A percentile compares a stretch with the other conserved stretches of the same genome.
These are phyloP conservation scores for Rhinichthys klamathensis DNA, from an alignment of 2,113 vertebrate genomes.

Conservation along the genomic window DNA sequence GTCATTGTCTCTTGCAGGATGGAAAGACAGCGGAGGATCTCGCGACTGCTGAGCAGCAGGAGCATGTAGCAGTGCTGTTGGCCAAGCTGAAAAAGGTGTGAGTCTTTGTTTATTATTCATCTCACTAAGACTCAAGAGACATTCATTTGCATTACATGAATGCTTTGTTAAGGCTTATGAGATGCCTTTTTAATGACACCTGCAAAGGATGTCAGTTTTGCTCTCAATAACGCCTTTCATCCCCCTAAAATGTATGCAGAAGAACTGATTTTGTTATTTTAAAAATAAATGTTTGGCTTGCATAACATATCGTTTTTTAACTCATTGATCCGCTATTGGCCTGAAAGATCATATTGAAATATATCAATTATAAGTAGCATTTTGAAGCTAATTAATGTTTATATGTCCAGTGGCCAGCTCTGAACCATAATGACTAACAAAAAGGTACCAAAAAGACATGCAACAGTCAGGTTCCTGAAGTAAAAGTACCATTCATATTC, in stretches of 20 bases:
- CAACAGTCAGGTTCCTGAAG: too few relatives aligned
- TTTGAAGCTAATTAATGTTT: too few relatives aligned
- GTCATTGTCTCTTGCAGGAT: slow-evolving; percentile 77
- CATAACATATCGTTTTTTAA: background rate
- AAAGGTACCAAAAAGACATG: too few relatives aligned
- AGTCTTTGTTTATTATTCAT: slow-evolving; percentile 16
- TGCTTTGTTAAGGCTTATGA: background rate
- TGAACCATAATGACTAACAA: too few relatives aligned
- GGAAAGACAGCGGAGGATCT: slow-evolving; percentile 94
- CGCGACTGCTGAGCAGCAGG: slow-evolving; percentile 84
- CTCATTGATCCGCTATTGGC: background rate
- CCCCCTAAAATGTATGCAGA: background rate
- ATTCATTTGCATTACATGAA: slow-evolving; percentile 10
- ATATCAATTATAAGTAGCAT: too few relatives aligned
- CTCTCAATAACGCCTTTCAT: background rate
- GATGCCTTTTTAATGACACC: background rate
- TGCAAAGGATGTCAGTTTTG: background rate
- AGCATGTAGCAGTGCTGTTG: slow-evolving; percentile 83
- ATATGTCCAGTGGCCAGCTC: too few relatives aligned
- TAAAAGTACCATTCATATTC: too few relatives aligned
- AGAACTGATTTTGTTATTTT: background rate
- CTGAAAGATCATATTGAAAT: too few relatives aligned
- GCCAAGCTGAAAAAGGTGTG: slow-evolving; percentile 90
- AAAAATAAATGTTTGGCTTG: background rate
- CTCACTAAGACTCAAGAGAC: background rate